A percentile compares a stretch with the other conserved stretches of the same genome.
phyloP scores from a whole-genome alignment of 2,113 vertebrate species.

The Anolis sagrei region DNA sequence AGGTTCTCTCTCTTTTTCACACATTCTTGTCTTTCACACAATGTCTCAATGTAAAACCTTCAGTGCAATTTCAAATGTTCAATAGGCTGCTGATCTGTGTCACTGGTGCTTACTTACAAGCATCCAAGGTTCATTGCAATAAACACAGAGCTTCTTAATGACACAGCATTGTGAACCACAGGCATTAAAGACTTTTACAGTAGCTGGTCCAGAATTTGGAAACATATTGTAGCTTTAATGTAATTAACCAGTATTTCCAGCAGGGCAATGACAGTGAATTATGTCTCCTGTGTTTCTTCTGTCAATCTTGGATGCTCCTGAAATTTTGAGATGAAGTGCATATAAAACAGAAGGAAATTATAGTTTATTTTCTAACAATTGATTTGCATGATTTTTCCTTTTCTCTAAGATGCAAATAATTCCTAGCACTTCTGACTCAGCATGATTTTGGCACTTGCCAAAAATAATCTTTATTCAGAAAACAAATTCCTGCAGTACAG shows the following conservation, averaged over 20 bases:
- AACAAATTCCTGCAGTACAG: background rate
- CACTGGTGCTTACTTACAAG: background rate
- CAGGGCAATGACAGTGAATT: background rate
- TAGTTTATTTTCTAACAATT: constrained; percentile 3
- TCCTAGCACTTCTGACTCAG: background rate
- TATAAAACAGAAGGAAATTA: background rate
- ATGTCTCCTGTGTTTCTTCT: background rate
- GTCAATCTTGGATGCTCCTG: background rate
- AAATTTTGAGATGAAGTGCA: background rate
- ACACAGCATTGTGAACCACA: background rate
- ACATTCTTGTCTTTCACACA: background rate
- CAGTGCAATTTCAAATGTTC: background rate
- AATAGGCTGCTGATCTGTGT: background rate
- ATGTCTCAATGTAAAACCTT: background rate
- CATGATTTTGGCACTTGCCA: background rate
- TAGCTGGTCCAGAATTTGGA: background rate
- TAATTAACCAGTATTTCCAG: background rate
- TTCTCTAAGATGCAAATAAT: background rate
- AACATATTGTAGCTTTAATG: background rate
- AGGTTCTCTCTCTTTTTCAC: too few species aligned
- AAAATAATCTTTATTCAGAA: background rate
- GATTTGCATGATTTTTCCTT: background rate
- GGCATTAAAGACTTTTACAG: background rate
- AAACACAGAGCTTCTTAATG: background rate
- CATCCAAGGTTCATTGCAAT: background rate